Percentiles rank a stretch among this genome's conserved stretches.
Evolutionary conservation across 2,888 invertebrate species (phyloP).

Genomic region (Mesodorylaimus sp.): DNA sequence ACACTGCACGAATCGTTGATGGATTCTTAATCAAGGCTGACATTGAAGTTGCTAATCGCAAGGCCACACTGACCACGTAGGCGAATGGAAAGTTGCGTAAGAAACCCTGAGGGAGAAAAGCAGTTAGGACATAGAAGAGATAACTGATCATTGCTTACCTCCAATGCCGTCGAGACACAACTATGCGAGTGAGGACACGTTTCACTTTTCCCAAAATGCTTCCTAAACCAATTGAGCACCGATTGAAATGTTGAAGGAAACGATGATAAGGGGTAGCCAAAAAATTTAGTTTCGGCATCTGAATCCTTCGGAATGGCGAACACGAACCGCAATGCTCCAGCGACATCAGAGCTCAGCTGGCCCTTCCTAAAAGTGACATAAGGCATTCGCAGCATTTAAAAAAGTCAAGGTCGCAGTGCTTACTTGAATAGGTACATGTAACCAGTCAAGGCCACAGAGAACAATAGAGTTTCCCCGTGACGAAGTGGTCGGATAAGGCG

Average conservation of each 20-base stretch:
- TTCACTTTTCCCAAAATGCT: conserved; percentile 19
- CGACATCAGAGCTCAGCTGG: too few species aligned
- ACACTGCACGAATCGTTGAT: conserved; percentile 7
- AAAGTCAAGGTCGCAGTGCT: conserved; percentile 19
- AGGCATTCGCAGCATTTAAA: too few species aligned
- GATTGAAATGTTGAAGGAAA: too few species aligned
- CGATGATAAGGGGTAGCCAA: too few species aligned
- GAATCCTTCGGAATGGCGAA: too few species aligned
- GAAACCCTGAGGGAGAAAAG: conserved; percentile 19
- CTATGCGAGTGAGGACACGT: not conserved
- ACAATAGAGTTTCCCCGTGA: conserved; percentile 48
- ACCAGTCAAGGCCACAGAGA: conserved; percentile 28
- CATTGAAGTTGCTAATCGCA: conserved; percentile 13
- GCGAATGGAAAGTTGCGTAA: conserved; percentile 28
- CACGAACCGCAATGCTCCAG: too few species aligned
- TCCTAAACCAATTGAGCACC: too few species aligned
- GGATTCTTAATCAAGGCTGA: conserved; percentile 13
- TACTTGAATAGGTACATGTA: conserved; percentile 15
- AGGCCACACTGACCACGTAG: conserved; percentile 17
- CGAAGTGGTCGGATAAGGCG: conserved; percentile 44
- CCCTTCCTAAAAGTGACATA: too few species aligned
- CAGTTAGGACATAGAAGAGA: not conserved
- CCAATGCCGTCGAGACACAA: conserved; percentile 9
- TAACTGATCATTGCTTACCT: not conserved
- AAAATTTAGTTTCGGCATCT: too few species aligned